Evolutionary conservation across 53 echinoderm and acorn worm species (phyloP).

Genomic region (Antedon mediterranea): DNA sequence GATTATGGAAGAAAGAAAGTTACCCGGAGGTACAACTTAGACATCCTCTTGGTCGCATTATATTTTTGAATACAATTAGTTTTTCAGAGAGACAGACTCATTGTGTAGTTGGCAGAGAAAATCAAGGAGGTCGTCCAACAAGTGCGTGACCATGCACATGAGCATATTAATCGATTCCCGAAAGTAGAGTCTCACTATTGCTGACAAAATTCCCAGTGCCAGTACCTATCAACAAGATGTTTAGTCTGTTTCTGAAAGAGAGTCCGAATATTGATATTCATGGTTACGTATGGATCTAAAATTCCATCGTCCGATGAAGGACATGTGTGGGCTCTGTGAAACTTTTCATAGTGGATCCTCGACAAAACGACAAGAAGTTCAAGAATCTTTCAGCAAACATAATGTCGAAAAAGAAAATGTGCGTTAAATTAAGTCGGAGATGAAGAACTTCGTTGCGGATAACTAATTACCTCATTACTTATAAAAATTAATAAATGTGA

Average conservation of each 20-base stretch:
- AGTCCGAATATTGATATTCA: not conserved
- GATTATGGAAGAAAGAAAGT: not conserved
- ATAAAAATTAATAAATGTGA: no score
- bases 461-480: no score
- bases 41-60: not conserved
- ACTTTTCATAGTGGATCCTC: constrained; percentile 20
- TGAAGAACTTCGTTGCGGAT: no score
- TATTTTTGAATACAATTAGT: constrained; percentile 12
- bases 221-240: not conserved
- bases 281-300: constrained; percentile 29
- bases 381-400: constrained; percentile 13
- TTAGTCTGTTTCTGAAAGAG: not conserved
- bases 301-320: constrained; percentile 44
- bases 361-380: constrained; percentile 5
- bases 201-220: not conserved
- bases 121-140: constrained; percentile 1
- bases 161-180: not conserved
- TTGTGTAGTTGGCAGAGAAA: not conserved
- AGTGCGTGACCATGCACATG: not conserved
- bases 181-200: constrained; percentile 15
- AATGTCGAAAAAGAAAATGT: constrained; percentile 18
- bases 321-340: constrained; percentile 30
- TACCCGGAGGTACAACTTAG: not conserved
- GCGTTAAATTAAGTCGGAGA: constrained; percentile 14
- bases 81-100: not conserved